Evolutionary conservation across 2,113 vertebrate genomes (phyloP).

Genomic region (Indri indri): DNA sequence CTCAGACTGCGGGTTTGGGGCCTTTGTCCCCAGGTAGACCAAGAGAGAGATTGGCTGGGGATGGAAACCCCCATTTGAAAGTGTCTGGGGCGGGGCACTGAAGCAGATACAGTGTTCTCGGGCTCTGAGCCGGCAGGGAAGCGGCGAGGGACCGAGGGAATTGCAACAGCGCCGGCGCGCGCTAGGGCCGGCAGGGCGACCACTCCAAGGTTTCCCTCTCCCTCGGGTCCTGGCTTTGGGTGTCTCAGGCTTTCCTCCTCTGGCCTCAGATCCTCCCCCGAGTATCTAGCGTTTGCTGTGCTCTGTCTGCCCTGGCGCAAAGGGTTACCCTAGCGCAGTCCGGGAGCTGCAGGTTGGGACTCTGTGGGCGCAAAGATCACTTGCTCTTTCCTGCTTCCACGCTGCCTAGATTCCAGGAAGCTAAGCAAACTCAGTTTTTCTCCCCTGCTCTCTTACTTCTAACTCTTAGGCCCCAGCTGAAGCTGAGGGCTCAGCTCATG

Average conservation of each 20-base stretch:
- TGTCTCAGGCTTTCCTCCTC: neutral
- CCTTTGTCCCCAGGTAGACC: neutral
- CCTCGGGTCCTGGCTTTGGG: neutral
- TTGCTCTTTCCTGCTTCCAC: neutral
- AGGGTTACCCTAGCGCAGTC: neutral
- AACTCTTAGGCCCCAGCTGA: neutral
- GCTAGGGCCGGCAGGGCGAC: neutral
- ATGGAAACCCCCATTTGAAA: neutral
- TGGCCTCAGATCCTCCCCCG: neutral
- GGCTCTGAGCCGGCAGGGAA: rapidly evolving
- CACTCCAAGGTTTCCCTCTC: neutral
- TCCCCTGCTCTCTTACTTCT: neutral
- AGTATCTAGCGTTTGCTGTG: rapidly evolving
- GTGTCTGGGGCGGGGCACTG: rapidly evolving
- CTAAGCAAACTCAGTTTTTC: neutral
- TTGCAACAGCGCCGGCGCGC: rapidly evolving
- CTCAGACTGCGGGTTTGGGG: neutral
- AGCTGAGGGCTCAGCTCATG: neutral
- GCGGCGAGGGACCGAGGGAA: rapidly evolving
- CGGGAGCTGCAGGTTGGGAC: neutral
- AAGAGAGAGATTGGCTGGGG: neutral
- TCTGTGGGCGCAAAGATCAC: rapidly evolving
- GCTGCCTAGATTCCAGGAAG: neutral
- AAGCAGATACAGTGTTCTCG: rapidly evolving
- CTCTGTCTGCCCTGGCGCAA: neutral